A percentile compares a stretch with the other conserved stretches of the same genome.
phyloP scores from a whole-genome alignment of 2,888 invertebrate species.

The Melanchra persicariae region DNA sequence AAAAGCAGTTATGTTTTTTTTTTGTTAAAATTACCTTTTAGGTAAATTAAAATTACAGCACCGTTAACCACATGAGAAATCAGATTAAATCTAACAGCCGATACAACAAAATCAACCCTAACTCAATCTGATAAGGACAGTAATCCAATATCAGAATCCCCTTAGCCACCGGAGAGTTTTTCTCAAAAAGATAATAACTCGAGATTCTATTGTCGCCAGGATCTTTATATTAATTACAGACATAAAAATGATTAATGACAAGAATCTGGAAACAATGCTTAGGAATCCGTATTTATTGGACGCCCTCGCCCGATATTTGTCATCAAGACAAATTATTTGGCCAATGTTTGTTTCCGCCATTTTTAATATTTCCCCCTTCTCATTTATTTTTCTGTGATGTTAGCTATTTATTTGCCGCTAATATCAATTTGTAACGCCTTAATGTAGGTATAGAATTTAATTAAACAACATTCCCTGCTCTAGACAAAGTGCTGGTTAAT shows the following conservation, averaged over 20 bases:
- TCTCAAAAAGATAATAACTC: constrained; percentile 74
- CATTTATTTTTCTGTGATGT: constrained; percentile 43
- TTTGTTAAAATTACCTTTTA: background rate
- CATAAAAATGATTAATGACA: constrained; percentile 89
- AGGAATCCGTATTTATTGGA: constrained; percentile 86
- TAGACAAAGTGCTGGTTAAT: background rate
- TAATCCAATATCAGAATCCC: constrained; percentile 8
- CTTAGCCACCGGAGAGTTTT: constrained; percentile 66
- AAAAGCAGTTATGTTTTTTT: background rate
- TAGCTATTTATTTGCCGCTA: constrained; percentile 40
- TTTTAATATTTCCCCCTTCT: constrained; percentile 71
- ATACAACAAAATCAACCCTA: constrained; percentile 23
- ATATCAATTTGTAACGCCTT: constrained; percentile 24
- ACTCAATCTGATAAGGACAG: constrained; percentile 5
- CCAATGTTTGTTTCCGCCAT: constrained; percentile 77
- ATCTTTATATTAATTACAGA: constrained; percentile 89
- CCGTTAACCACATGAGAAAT: constrained; percentile 13
- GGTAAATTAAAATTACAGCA: constrained; percentile 17
- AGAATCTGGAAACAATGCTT: constrained; percentile 87
- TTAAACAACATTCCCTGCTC: background rate
- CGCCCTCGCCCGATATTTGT: constrained; percentile 83
- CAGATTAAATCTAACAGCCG: background rate
- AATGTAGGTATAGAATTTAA: background rate
- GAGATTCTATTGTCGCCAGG: constrained; percentile 79
- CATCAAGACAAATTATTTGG: constrained; percentile 83